phyloP scores from a whole-genome alignment of 2,113 vertebrate genomes.

The Trichomycterus rosablanca region DNA sequence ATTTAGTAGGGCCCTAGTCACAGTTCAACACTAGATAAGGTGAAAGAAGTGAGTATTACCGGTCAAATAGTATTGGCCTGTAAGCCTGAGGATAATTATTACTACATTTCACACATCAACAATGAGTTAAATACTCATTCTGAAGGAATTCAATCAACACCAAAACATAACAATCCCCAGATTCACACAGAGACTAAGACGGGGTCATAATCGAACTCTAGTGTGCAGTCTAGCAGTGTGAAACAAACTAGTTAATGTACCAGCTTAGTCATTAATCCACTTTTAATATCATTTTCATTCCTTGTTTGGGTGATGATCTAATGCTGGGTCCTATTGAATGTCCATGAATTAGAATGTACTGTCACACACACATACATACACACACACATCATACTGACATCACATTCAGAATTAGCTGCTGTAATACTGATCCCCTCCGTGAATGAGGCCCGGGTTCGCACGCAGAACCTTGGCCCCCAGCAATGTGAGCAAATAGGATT shows the following conservation, averaged over 20 bases:
- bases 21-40: too few species aligned
- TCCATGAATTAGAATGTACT: slow-evolving; percentile 42
- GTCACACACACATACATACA: slow-evolving; percentile 3
- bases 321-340: slow-evolving; percentile 39
- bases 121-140: too few species aligned
- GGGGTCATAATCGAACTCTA: too few species aligned
- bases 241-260: background rate
- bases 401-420: slow-evolving; percentile 26
- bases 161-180: too few species aligned
- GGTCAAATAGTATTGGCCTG: too few species aligned
- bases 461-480: slow-evolving; percentile 10
- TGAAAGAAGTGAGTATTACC: too few species aligned
- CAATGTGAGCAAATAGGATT: background rate
- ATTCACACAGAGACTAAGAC: too few species aligned
- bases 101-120: too few species aligned
- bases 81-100: too few species aligned
- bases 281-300: slow-evolving; percentile 23
- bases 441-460: slow-evolving; percentile 25
- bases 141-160: too few species aligned
- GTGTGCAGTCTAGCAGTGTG: too few species aligned
- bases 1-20: too few species aligned
- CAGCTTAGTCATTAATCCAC: slow-evolving; percentile 23
- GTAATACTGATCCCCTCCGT: background rate
- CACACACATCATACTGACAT: slow-evolving; percentile 24
- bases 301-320: slow-evolving; percentile 45